These are phyloP conservation scores for Drosophila meridionalis DNA, from an alignment of 2,888 invertebrate genomes.

Conservation along the genomic window DNA sequence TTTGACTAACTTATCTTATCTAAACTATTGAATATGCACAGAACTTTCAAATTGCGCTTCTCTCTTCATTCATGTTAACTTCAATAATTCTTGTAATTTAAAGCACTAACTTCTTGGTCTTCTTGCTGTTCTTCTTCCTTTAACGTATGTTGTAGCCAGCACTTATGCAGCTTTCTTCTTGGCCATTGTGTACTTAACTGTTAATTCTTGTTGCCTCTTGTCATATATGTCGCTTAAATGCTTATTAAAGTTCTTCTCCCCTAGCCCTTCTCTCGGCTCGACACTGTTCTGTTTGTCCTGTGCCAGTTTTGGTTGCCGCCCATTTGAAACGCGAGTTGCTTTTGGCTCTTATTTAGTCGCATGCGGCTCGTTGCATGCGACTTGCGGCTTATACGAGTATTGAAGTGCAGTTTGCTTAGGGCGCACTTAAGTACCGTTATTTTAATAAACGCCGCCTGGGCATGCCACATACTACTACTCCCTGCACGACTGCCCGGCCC, in stretches of 20 bases:
- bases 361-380: slow-evolving; percentile 42
- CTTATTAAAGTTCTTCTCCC: slow-evolving; percentile 50
- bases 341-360: slow-evolving; percentile 26
- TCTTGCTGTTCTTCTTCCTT: neutral
- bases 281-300: slow-evolving; percentile 20
- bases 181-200: slow-evolving; percentile 6
- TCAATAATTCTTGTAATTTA: slow-evolving; percentile 9
- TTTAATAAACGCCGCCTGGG: slow-evolving; percentile 76
- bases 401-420: slow-evolving; percentile 73
- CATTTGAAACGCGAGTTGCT: slow-evolving; percentile 38
- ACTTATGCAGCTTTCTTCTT: slow-evolving; percentile 36
- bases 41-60: neutral
- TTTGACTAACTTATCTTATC: neutral
- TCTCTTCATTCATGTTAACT: neutral
- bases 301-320: slow-evolving; percentile 47
- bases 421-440: slow-evolving; percentile 81
- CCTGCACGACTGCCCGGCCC: slow-evolving; percentile 6
- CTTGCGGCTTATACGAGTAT: slow-evolving; percentile 32
- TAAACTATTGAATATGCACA: neutral
- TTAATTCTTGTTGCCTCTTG: slow-evolving; percentile 25
- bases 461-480: slow-evolving; percentile 55
- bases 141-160: neutral
- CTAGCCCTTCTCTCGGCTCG: slow-evolving; percentile 2
- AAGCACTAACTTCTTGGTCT: neutral
- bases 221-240: slow-evolving; percentile 44